Evolutionary conservation across 2,888 invertebrate genomes (phyloP), one percentile per base, ranked within the genome.

Genomic region (Lasioglossum villosulum): DNA sequence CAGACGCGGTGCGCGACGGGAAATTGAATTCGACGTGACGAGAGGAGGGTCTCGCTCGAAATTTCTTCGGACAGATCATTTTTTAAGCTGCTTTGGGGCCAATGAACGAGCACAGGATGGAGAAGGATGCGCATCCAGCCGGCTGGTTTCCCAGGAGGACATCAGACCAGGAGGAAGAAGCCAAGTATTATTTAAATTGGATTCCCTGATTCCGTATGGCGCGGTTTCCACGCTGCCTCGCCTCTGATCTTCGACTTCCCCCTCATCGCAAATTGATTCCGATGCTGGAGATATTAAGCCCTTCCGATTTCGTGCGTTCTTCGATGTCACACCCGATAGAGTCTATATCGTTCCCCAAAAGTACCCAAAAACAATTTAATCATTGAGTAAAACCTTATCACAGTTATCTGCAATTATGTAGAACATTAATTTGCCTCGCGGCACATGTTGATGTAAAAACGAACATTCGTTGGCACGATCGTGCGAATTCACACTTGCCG

Each of bases 151-250:
- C 80, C 86, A 42, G 14, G 74, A 84, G 83, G 68, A 76, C 71
- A 71, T 71, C 72, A 34, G 70, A 83, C 52, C n/a, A 3, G 82
- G 63, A 83, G 76, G 75, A 34, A 30, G 63, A 74, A 73, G 80
- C 79, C 77, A 82, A 83, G 90, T 92, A 92, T 90, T 90, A 88
- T 89, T 93, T 92, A 92, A 93, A 93, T 93, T 93, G 91, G 91
- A 93, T 92, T 86, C 89, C 83, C 80, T 86, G 89, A 88, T 88
- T 87, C 90, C 87, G 88, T 89, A 90, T 91, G 90, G 81, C 88
- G 88, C 86, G 88, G 88, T 86, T 85, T 85, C 78, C 89, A 86
- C 81, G 86, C 83, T 75, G 78, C 27, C 71, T 72, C 77, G 79
- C 78, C 52, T n/a, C 66, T 77, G 71, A 84, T 88, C 89, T 86